A percentile compares a stretch with the other conserved stretches of the same genome.
phyloP scores from a whole-genome alignment of 2,797 vertebrate genomes.

The Toxotes lorentzi region DNA sequence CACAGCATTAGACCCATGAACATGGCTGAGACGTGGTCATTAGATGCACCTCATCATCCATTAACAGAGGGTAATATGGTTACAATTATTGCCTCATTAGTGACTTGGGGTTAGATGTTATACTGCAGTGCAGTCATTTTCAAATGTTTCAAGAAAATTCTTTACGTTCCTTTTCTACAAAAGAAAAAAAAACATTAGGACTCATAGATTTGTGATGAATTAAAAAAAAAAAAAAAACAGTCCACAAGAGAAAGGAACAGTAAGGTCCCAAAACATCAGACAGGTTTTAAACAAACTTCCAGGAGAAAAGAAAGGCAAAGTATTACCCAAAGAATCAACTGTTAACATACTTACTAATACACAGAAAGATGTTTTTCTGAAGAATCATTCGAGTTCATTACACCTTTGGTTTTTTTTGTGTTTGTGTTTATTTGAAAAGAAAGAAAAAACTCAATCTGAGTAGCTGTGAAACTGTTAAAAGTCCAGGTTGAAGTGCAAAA shows the following conservation, averaged over 20 bases:
- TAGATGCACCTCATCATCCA: slow-evolving; percentile 58
- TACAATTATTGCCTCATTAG: slow-evolving; percentile 43
- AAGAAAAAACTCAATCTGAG: too few relatives aligned
- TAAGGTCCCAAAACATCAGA: neutral
- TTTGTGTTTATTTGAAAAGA: too few relatives aligned
- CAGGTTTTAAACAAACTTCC: neutral
- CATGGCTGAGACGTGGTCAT: slow-evolving; percentile 48
- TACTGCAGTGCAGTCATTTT: neutral
- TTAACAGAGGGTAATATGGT: slow-evolving; percentile 37
- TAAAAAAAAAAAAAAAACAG: neutral
- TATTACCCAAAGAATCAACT: neutral
- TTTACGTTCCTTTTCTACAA: neutral
- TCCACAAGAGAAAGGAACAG: neutral
- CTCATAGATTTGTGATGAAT: neutral
- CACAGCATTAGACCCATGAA: slow-evolving; percentile 56
- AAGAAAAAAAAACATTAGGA: neutral
- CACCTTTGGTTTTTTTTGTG: neutral
- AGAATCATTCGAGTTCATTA: neutral
- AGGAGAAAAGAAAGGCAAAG: neutral
- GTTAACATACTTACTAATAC: neutral
- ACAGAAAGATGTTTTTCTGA: too few relatives aligned
- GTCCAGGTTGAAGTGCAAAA: neutral
- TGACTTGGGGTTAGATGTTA: slow-evolving; percentile 28
- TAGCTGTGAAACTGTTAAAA: too few relatives aligned
- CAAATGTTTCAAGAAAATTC: slow-evolving; percentile 2